Evolutionary conservation across 2,113 vertebrate genomes (phyloP), one percentile per base, ranked within the genome.

Genomic region (Hippocampus mohnikei): DNA sequence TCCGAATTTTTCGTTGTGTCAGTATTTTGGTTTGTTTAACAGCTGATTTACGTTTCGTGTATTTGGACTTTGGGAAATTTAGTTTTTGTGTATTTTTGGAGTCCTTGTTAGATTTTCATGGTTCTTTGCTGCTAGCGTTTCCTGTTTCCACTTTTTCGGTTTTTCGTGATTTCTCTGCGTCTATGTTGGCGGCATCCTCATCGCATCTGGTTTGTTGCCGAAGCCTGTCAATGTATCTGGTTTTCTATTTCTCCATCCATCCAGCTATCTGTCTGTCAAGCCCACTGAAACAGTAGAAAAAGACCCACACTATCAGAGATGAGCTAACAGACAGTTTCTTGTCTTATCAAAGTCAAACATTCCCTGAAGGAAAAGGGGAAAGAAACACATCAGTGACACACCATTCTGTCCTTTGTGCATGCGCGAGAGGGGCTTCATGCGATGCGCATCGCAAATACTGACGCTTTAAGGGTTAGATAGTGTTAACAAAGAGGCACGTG

Each of bases 331-430:
- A 72, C 72, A 46, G 37, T 15, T 15, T 56, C 70, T 66, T 60
- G 71, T 53, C 60, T 64, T 67, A 42, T 81, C 73, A 85, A 81
- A 85, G 85, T 86, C 85, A 80, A 79, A 62, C 69, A 66, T 74
- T 70, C 75, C 87, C 83, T 53, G 77, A 59, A 82, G 87, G 50
- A 25, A 79, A 41, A 79, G 75, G 5, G 70, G 27, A 75, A 48
- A 74, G 40, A 70, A 78, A 40, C 69, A 75, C 76, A 81, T 71
- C 78, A 71, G 62, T 76, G 76, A 76, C 76, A 81, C 63, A 58
- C 69, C 68, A 68, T 72, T 52, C 64, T 55, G 9, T 23, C 52
- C 52, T 55, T 21, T 4, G 50, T 52, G 50, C 2, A 20, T 21
- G 50, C 21, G 55, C 21, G 3, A 23, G 46, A 25, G 2, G 18